phyloP scores from a whole-genome alignment of 2,797 vertebrate genomes.

The Chiloscyllium punctatum region DNA sequence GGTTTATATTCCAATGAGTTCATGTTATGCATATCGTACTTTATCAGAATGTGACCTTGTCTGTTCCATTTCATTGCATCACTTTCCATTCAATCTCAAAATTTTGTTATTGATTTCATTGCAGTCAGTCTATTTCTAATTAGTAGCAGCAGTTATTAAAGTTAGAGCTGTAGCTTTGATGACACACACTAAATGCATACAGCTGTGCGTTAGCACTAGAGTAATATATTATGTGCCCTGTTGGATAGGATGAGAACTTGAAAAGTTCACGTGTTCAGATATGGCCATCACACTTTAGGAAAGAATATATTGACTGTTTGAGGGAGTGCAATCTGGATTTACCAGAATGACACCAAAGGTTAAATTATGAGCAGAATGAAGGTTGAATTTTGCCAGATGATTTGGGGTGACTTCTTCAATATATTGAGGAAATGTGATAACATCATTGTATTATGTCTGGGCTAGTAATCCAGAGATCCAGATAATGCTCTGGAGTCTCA shows the following conservation, averaged over 20 bases:
- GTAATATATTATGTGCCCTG: background rate
- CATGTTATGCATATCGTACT: background rate
- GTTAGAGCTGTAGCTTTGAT: background rate
- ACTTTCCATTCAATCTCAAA: background rate
- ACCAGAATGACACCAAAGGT: background rate
- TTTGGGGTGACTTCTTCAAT: background rate
- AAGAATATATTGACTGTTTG: background rate
- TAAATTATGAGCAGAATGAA: background rate
- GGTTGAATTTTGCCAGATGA: background rate
- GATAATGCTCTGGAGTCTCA: too few relatives aligned
- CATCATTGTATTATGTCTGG: too few relatives aligned
- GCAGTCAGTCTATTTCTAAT: background rate
- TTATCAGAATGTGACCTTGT: background rate
- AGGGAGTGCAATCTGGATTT: background rate
- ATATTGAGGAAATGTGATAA: background rate
- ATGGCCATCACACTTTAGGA: background rate
- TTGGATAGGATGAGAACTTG: background rate
- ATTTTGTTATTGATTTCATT: background rate
- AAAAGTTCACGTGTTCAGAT: background rate
- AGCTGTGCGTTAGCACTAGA: background rate
- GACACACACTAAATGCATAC: background rate
- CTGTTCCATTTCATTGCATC: background rate
- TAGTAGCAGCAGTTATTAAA: background rate
- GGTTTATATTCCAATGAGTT: background rate
- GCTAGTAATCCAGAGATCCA: too few relatives aligned